Evolutionary conservation across 2,113 vertebrate species (phyloP).

Genomic region (Excalfactoria chinensis): DNA sequence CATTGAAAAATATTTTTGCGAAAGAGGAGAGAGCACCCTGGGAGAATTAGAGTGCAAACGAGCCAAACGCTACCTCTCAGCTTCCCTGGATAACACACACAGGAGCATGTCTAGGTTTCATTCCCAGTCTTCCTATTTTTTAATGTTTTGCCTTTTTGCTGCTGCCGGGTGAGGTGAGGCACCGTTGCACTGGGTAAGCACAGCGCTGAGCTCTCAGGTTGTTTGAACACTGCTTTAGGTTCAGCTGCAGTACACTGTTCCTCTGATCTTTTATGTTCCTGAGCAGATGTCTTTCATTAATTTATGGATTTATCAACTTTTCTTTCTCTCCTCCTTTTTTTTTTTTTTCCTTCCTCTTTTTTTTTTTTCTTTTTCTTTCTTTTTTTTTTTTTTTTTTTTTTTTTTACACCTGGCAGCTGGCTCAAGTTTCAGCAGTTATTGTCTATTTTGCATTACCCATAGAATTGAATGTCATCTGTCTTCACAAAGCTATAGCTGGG

Average conservation of each 20-base stretch:
- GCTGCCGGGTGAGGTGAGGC: conserved; percentile 73
- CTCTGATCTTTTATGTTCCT: conserved; percentile 92
- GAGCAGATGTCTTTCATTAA: conserved; percentile 98
- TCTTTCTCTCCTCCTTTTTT: conserved; percentile 81
- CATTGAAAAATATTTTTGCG: conserved; percentile 8
- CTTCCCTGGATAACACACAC: neutral
- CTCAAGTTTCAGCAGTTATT: conserved; percentile 95
- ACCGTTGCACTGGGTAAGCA: conserved; percentile 71
- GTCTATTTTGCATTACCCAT: conserved; percentile 88
- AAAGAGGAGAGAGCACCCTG: neutral
- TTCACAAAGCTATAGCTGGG: conserved; percentile 88
- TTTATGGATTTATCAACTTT: conserved; percentile 96
- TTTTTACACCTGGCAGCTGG: conserved; percentile 96
- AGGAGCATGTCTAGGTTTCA: rapidly evolving
- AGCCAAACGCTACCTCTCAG: neutral
- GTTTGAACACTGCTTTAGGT: conserved; percentile 88
- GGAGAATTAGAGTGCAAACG: neutral
- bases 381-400: conserved; percentile 83
- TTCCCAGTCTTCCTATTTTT: conserved; percentile 25
- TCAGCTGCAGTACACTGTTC: conserved; percentile 84
- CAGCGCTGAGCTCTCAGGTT: conserved; percentile 80
- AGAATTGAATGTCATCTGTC: conserved; percentile 90
- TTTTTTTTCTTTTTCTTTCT: neutral
- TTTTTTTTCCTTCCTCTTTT: conserved; percentile 22
- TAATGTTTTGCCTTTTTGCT: conserved; percentile 57